Evolutionary conservation across 2,797 vertebrate genomes (phyloP).

Genomic region (Rhadinocentrus ornatus): DNA sequence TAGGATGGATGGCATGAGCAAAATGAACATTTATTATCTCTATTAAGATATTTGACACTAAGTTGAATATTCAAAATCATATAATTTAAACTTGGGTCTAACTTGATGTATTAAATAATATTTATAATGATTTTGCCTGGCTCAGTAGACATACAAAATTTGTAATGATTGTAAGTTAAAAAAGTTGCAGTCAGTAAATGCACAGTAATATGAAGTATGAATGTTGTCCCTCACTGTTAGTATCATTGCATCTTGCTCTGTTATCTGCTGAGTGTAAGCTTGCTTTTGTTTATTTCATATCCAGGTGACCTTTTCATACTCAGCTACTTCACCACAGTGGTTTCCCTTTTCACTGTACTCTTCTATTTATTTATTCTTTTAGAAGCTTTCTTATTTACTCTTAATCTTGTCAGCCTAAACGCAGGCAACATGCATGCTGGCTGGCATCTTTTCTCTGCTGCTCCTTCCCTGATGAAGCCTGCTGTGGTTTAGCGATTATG

Average conservation of each 20-base stretch:
- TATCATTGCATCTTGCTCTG: slow-evolving; percentile 60
- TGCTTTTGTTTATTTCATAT: slow-evolving; percentile 70
- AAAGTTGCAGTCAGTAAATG: not conserved
- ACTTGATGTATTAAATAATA: not conserved
- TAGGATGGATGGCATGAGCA: not conserved
- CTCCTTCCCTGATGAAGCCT: slow-evolving; percentile 30
- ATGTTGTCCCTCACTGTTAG: slow-evolving; percentile 74
- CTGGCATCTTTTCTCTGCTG: slow-evolving; percentile 25
- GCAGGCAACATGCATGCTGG: slow-evolving; percentile 15
- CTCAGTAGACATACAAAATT: not conserved
- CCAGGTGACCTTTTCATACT: slow-evolving; percentile 78
- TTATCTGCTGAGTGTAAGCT: slow-evolving; percentile 67
- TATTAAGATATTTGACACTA: slow-evolving; percentile 6
- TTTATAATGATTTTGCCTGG: not conserved
- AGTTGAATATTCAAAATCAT: not conserved
- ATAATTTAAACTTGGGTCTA: not conserved
- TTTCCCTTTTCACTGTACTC: slow-evolving; percentile 19
- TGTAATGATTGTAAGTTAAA: not conserved
- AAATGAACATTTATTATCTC: not conserved
- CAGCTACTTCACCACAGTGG: slow-evolving; percentile 53
- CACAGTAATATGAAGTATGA: not conserved
- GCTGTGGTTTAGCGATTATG: slow-evolving; percentile 46
- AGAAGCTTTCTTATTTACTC: slow-evolving; percentile 43
- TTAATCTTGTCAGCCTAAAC: slow-evolving; percentile 48
- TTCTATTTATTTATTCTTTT: slow-evolving; percentile 9